Conservation (phyloP, 2,888 invertebrate genomes). For the Homarus gammarus region DNA sequence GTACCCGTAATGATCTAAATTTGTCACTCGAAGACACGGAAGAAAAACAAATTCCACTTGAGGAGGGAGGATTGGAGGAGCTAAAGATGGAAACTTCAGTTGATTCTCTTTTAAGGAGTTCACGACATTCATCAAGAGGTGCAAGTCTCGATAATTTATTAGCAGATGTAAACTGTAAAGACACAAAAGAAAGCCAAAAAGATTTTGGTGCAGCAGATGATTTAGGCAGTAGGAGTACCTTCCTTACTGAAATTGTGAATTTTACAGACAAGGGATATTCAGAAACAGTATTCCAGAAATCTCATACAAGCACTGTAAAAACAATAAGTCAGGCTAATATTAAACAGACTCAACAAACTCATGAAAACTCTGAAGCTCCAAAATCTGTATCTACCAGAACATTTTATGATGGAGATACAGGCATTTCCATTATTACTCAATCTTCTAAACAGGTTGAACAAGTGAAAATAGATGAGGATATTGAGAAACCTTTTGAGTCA, state of each 20-base stretch:
- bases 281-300: background rate
- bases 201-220: background rate
- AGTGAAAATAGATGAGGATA: background rate
- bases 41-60: conserved; percentile 49
- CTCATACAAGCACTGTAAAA: background rate
- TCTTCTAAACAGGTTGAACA: background rate
- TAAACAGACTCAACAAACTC: background rate
- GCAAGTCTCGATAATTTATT: conserved; percentile 30
- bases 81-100: conserved; percentile 40
- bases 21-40: background rate
- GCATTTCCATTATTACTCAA: background rate
- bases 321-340: background rate
- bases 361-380: background rate
- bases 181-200: background rate
- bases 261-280: conserved; percentile 3
- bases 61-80: conserved; percentile 46
- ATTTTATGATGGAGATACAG: background rate
- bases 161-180: background rate
- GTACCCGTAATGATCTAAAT: conserved; percentile 18
- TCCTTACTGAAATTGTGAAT: conserved; percentile 25
- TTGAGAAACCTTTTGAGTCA: conserved; percentile 25
- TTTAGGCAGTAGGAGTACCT: conserved; percentile 7
- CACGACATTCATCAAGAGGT: conserved; percentile 27
- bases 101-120: conserved; percentile 40
- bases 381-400: background rate